Evolutionary conservation across 1,140 invertebrate species (phyloP).

Genomic region (Caerostris extrusa): DNA sequence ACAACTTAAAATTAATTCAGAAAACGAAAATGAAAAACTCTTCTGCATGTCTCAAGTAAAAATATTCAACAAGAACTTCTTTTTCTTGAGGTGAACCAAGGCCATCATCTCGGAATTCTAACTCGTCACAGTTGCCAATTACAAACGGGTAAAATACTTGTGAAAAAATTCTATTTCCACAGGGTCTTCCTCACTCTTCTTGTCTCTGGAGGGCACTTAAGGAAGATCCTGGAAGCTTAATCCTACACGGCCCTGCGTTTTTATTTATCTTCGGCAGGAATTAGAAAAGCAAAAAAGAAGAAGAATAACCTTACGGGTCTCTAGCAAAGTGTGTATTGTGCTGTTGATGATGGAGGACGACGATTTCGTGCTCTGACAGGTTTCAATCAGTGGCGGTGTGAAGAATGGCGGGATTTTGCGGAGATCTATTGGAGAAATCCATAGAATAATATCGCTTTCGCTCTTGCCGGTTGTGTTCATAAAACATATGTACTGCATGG

Average conservation of each 20-base stretch:
- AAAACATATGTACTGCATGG: too few relatives aligned
- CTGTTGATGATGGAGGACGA: background rate
- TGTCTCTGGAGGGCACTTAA: conserved; percentile 31
- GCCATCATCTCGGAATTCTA: background rate
- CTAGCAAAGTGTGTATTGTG: background rate
- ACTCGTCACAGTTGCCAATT: background rate
- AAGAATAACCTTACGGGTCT: background rate
- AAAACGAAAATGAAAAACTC: too few relatives aligned
- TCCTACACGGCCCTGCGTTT: background rate
- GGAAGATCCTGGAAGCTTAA: conserved; percentile 4
- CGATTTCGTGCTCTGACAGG: background rate
- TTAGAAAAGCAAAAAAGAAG: background rate
- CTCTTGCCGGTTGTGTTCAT: background rate
- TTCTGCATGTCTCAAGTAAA: too few relatives aligned
- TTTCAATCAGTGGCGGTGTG: background rate
- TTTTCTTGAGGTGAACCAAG: background rate
- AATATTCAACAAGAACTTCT: too few relatives aligned
- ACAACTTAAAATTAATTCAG: too few relatives aligned
- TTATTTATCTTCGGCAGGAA: background rate
- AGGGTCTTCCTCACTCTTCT: too few relatives aligned
- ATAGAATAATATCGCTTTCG: background rate
- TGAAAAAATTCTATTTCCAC: background rate
- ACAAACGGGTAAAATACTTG: background rate
- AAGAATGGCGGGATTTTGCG: background rate
- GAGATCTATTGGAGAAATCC: background rate